Base-by-base conservation (phyloP, 2,888 invertebrate genomes). In the Lithophane socia region DNA sequence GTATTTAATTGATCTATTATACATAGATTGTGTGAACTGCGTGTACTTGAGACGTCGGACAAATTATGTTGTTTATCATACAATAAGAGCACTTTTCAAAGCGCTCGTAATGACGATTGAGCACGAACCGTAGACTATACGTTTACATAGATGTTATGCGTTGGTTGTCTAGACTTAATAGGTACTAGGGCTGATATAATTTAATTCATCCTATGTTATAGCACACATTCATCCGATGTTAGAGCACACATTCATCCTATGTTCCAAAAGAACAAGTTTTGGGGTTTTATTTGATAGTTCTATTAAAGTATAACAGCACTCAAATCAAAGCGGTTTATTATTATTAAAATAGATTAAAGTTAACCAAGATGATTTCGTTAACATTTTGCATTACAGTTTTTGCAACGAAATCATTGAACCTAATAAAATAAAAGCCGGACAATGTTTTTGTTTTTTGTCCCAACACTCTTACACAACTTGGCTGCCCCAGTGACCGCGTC, bases 401-500 rank as follows among this genome's bases (percentile, higher is more conserved):
- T 72, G 64, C 71, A 82, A 81, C n/a, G 56, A 81, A 78, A 64
- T 44, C 73, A 76, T 69, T 80, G 77, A 76, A 77, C 66, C 47
- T 71, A 61, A 73, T 65, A 73, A 75, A 73, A 71, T 78, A 70
- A 76, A 71, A 67, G 56, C 24, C 75, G 68, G 54, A 82, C 60
- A 71, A 29, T 77, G 63, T 79, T 73, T 79, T 73, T 63, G 44
- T 69, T 79, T 84, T 80, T 79, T 82, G 44, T 83, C 65, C 49
- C 61, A 58, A 7, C n/a, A 58, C 21, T 37, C 60, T 88, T 72
- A 73, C 75, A 69, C 64, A 88, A 87, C 37, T 42, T 60, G 47
- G 73, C 67, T 85, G 87, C 44, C 87, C 84, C 65, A 88, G 89
- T 87, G 86, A 88, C 89, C 84, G 83, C 76, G 29, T 18, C 65